phyloP scores from a whole-genome alignment of 2,888 invertebrate species.

The Clepsis dumicolana region DNA sequence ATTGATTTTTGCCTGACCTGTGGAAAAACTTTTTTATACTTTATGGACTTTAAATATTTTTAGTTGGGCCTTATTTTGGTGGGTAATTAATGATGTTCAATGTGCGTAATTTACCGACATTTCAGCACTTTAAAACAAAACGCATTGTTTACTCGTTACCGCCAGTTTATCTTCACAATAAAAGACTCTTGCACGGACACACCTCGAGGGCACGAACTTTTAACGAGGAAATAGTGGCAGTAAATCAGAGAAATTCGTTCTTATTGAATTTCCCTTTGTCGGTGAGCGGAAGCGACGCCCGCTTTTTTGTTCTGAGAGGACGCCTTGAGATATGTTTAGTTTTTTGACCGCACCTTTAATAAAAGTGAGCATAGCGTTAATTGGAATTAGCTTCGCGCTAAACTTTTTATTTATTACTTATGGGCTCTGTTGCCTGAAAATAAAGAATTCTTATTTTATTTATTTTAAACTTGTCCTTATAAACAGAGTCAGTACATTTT shows the following conservation, averaged over 20 bases:
- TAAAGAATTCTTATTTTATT: no score
- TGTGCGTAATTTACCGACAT: no score
- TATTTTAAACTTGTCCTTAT: no score
- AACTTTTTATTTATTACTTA: no score
- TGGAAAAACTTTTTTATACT: no score
- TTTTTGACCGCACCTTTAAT: conserved; percentile 55
- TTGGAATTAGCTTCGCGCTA: background rate
- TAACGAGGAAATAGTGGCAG: conserved; percentile 85
- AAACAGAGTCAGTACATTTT: no score
- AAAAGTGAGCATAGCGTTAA: conserved; percentile 39
- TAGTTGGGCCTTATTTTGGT: no score
- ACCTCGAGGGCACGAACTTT: conserved; percentile 75
- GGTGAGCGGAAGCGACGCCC: conserved; percentile 72
- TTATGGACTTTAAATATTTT: no score
- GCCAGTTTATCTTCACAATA: conserved; percentile 70
- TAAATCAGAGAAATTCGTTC: conserved; percentile 85
- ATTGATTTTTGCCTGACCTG: no score
- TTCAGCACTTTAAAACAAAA: no score
- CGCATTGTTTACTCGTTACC: conserved; percentile 35
- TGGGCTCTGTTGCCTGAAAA: no score
- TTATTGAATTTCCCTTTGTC: conserved; percentile 85
- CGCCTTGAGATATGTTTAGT: conserved; percentile 66
- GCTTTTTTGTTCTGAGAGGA: conserved; percentile 78
- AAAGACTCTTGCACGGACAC: conserved; percentile 68
- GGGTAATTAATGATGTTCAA: no score